A percentile compares a stretch with the other conserved stretches of the same genome.
Evolutionary conservation across 2,797 vertebrate genomes (phyloP).

Genomic region (Capromys pilorides): DNA sequence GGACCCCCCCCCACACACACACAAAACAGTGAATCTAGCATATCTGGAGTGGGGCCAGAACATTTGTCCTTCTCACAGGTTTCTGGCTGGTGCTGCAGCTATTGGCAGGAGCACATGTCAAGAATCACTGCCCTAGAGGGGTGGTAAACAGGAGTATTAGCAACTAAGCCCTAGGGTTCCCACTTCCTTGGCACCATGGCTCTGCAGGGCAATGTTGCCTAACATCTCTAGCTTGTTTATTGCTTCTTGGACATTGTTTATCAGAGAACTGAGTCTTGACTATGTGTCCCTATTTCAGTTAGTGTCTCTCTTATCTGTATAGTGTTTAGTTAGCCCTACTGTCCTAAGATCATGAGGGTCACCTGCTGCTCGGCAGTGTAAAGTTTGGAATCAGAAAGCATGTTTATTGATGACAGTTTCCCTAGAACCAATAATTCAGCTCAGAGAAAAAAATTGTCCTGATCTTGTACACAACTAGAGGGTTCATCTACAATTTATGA

Average conservation of each 20-base stretch:
- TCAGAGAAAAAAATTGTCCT: not conserved
- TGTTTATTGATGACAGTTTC: constrained; percentile 53
- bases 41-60: not conserved
- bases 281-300: not conserved
- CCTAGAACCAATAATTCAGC: constrained; percentile 24
- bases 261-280: not conserved
- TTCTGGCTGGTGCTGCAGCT: not conserved
- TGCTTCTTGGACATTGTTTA: constrained; percentile 27
- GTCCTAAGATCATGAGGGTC: constrained; percentile 8
- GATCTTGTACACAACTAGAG: not conserved
- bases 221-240: not conserved
- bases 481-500: constrained; percentile 23
- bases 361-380: not conserved
- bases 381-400: constrained; percentile 43
- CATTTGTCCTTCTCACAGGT: not conserved
- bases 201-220: not conserved
- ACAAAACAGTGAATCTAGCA: not conserved
- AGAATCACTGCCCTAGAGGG: not conserved
- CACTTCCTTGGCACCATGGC: not conserved
- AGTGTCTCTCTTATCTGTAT: not conserved
- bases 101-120: not conserved
- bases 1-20: not conserved
- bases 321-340: not conserved
- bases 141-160: too few species aligned
- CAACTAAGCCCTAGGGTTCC: not conserved